phyloP scores from a whole-genome alignment of 2,797 vertebrate genomes.

The Vireo griseus region DNA sequence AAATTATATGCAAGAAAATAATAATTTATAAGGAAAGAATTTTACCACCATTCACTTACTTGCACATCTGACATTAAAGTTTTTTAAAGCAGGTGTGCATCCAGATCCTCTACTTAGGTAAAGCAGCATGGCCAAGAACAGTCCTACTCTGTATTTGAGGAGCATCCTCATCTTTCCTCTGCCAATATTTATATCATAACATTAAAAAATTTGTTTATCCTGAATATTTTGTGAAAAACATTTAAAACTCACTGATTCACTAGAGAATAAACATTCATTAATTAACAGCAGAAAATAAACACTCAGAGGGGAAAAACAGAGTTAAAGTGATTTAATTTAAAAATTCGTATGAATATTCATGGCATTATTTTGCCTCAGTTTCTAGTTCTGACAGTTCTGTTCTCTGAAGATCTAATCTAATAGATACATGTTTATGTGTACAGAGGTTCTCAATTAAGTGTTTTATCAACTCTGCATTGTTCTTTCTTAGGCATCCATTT shows the following conservation, averaged over 20 bases:
- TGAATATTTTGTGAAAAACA: not conserved
- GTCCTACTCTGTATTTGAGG: not conserved
- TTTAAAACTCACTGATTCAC: not conserved
- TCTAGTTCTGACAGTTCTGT: not conserved
- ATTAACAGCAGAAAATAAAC: not conserved
- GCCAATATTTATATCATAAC: not conserved
- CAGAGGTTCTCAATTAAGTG: not conserved
- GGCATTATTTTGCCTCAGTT: not conserved
- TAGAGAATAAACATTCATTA: conserved; percentile 4
- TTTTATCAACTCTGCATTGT: not conserved
- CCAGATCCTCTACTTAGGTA: not conserved
- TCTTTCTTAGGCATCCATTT: not conserved
- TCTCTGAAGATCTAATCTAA: conserved; percentile 37
- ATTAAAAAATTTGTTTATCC: not conserved
- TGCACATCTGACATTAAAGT: not conserved
- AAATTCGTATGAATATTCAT: conserved; percentile 41
- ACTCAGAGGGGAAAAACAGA: not conserved
- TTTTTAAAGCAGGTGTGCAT: not conserved
- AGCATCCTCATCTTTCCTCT: not conserved
- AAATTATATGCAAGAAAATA: not conserved
- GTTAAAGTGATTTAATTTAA: not conserved
- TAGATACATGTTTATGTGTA: not conserved
- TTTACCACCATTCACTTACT: not conserved
- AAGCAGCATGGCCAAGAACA: not conserved
- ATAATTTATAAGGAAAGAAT: not conserved